Evolutionary conservation across 2,113 vertebrate genomes (phyloP).

Genomic region (Mus spicilegus): DNA sequence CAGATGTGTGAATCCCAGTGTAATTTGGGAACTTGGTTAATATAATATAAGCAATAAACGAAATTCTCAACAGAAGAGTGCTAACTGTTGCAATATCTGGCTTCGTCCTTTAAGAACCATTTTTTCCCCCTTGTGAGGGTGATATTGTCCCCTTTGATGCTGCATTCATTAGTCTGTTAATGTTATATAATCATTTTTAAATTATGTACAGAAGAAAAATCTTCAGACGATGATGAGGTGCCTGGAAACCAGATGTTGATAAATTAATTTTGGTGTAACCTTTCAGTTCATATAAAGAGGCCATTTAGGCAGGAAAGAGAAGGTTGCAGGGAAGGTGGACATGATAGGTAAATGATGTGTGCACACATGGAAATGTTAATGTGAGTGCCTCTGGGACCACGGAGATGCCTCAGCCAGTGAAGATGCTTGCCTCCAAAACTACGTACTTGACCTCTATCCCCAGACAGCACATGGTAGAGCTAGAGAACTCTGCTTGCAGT

Average conservation of each 20-base stretch:
- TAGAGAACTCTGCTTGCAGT: neutral
- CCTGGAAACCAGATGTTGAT: conserved; percentile 12
- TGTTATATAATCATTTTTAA: conserved; percentile 41
- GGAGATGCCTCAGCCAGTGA: neutral
- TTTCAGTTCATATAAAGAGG: conserved; percentile 21
- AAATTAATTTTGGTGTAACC: conserved; percentile 48
- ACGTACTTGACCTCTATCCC: neutral
- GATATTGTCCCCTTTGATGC: neutral
- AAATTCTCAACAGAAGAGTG: neutral
- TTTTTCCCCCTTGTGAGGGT: neutral
- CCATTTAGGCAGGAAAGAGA: neutral
- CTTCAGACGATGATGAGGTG: neutral
- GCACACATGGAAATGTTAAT: neutral
- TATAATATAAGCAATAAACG: too few species aligned
- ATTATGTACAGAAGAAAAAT: neutral
- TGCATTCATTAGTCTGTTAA: neutral
- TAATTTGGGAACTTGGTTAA: too few species aligned
- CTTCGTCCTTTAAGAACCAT: neutral
- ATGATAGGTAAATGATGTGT: neutral
- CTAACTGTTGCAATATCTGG: neutral
- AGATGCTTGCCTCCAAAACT: neutral
- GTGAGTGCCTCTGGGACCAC: neutral
- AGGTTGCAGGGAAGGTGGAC: too few species aligned
- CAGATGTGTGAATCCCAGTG: too few species aligned
- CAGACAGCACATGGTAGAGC: neutral